Conservation (phyloP, 2,113 vertebrate genomes). For the Bombycilla garrulus region DNA sequence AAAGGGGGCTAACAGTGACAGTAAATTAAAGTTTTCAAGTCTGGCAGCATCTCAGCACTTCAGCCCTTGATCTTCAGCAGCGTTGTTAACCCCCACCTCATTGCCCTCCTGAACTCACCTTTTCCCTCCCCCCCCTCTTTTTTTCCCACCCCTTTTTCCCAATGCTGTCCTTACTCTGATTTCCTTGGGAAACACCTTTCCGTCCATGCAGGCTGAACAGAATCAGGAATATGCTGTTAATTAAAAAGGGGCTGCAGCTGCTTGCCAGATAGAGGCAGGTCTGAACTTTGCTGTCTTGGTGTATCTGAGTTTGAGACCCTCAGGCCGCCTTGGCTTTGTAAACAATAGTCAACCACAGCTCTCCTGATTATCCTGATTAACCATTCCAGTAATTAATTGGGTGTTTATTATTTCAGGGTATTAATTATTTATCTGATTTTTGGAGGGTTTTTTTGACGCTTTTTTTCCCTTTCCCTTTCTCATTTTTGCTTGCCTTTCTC, state of each 20-base stretch:
- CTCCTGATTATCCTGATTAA: not conserved
- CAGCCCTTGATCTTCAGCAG: slow-evolving; percentile 82
- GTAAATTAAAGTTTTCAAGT: slow-evolving; percentile 87
- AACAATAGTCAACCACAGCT: slow-evolving; percentile 1
- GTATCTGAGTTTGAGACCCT: slow-evolving; percentile 1
- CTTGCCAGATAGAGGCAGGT: slow-evolving; percentile 16
- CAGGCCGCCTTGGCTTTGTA: not conserved
- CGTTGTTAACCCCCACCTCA: slow-evolving; percentile 76
- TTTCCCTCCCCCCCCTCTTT: not conserved
- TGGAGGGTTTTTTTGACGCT: rapidly evolving
- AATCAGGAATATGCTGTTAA: slow-evolving; percentile 67
- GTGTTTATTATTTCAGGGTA: not conserved
- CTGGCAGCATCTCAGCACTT: slow-evolving; percentile 80
- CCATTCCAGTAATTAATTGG: not conserved
- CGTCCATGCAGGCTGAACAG: slow-evolving; percentile 21
- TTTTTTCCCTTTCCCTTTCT: rapidly evolving
- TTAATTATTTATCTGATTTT: not conserved
- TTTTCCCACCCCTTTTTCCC: not conserved
- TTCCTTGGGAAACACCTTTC: slow-evolving; percentile 77
- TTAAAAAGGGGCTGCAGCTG: slow-evolving; percentile 49
- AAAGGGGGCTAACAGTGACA: slow-evolving; percentile 85
- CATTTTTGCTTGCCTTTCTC: not conserved
- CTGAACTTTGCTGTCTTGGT: slow-evolving; percentile 3
- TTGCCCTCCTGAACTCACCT: slow-evolving; percentile 78
- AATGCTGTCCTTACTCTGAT: slow-evolving; percentile 57